Conservation (phyloP, 2,113 vertebrate species). For the Cairina moschata region DNA sequence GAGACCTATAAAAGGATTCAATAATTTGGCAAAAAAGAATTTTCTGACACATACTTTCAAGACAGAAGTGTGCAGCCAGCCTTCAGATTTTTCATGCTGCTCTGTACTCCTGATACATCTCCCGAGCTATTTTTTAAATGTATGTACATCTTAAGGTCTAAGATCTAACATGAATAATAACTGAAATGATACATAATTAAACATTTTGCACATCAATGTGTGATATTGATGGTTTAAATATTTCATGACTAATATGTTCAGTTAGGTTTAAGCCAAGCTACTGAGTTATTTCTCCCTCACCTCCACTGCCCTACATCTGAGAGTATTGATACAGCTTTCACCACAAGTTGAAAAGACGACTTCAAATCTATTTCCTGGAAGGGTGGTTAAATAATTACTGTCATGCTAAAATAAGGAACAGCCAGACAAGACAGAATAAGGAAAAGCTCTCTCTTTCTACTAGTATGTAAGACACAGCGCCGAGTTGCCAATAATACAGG, state of each 20-base stretch:
- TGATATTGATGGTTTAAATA: slow-evolving; percentile 75
- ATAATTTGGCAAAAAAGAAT: not conserved
- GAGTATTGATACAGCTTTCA: slow-evolving; percentile 24
- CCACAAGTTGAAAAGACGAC: slow-evolving; percentile 3
- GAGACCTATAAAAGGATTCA: not conserved
- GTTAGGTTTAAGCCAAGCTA: slow-evolving; percentile 63
- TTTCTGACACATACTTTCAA: not conserved
- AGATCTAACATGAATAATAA: slow-evolving; percentile 74
- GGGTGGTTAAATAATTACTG: slow-evolving; percentile 48
- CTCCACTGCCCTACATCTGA: slow-evolving; percentile 35
- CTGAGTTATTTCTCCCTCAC: slow-evolving; percentile 61
- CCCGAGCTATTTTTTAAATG: slow-evolving; percentile 68
- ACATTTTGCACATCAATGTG: slow-evolving; percentile 65
- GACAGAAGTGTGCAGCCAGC: not conserved
- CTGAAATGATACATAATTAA: slow-evolving; percentile 75
- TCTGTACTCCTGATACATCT: slow-evolving; percentile 44
- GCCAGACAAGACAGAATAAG: not conserved
- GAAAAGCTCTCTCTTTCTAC: not conserved
- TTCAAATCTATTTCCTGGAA: slow-evolving; percentile 53
- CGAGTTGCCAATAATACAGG: not conserved
- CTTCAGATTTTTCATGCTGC: slow-evolving; percentile 53
- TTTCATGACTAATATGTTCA: slow-evolving; percentile 73
- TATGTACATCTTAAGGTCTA: slow-evolving; percentile 67
- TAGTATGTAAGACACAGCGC: not conserved
- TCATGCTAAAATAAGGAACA: not conserved